Conservation (phyloP, 2,113 vertebrate species). For the Grallaria varia region DNA sequence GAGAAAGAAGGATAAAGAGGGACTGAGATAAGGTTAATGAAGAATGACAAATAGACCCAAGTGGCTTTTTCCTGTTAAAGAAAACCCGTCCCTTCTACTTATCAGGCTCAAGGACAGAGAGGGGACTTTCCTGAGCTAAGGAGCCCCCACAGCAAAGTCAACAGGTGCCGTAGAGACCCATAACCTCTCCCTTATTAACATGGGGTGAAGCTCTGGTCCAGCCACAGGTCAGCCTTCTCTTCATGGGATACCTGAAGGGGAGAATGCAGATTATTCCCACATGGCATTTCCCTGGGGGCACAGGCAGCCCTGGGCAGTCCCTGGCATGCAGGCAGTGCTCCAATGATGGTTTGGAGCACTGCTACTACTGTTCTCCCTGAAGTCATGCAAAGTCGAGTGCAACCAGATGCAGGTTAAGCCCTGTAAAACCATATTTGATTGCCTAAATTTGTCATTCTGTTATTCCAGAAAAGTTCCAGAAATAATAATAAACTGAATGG, state of each 20-base stretch:
- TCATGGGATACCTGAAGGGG: neutral
- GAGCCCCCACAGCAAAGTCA: neutral
- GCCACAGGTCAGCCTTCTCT: neutral
- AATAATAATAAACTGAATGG: neutral
- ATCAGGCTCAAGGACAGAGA: neutral
- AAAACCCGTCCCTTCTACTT: neutral
- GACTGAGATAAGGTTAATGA: conserved; percentile 60
- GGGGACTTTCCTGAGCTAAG: neutral
- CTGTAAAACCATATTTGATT: neutral
- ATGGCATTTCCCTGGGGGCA: neutral
- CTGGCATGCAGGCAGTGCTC: neutral
- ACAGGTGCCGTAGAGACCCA: neutral
- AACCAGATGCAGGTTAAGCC: neutral
- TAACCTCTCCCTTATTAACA: neutral
- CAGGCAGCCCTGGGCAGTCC: neutral
- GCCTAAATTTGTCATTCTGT: neutral
- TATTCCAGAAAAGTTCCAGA: neutral
- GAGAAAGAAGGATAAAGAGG: conserved; percentile 23
- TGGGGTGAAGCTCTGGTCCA: neutral
- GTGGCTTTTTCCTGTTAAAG: conserved; percentile 46
- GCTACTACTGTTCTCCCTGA: neutral
- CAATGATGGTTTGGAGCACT: fast-evolving
- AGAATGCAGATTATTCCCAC: fast-evolving
- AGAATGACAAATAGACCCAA: conserved; percentile 51
- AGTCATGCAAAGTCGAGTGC: neutral